Base-by-base conservation (phyloP, 2,113 vertebrate genomes). In the Mystacornis crossleyi region DNA sequence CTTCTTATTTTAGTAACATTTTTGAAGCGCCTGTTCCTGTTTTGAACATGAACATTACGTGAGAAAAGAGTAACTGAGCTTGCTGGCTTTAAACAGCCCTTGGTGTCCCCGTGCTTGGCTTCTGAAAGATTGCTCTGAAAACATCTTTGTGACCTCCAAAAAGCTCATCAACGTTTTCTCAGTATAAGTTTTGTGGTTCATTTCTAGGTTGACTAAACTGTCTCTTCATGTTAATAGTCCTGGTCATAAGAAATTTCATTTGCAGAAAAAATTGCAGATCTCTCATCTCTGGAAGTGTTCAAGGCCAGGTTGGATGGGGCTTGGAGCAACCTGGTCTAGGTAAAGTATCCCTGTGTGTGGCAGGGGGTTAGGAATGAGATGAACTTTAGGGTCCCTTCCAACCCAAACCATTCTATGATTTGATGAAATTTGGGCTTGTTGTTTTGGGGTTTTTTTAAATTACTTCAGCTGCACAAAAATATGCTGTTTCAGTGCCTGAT, bases 1-100 rank as follows among this genome's bases (percentile, higher is more conserved):
- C 31, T 95, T 83, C 88, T 95, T 89, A 95, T 74, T 96, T 96
- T 91, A 95, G 90, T 60, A 86, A 71, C 48, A 6, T 75, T 87
- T 93, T 86, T 45, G 72, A 92, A 86, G 72, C 0, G 0, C 28
- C 25, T 71, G 66, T 94, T 94, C 67, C 82, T 84, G 72, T 95
- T 94, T 81, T 78, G 64, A 33, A 43, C 25, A 5, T 14, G 60
- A 81, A 18, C 24, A 26, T 90, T 64, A 81, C 43, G 55, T 74
- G 79, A 89, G 92, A 81, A 81, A 77, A 83, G 47, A 29, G 51
- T 74, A 50, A 70, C 50, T 26, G 55, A 60, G 13, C 53, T 81
- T 78, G 38, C 31, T 81, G 50, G 33, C 74, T 95, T 93, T 70
- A 51, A 84, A 67, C n/a, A 82, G 19, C 33, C 21, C 40, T 81